Evolutionary conservation across 2,113 vertebrate genomes (phyloP), one percentile per base, ranked within the genome.

Genomic region (Speoplatyrhinus poulsoni): DNA sequence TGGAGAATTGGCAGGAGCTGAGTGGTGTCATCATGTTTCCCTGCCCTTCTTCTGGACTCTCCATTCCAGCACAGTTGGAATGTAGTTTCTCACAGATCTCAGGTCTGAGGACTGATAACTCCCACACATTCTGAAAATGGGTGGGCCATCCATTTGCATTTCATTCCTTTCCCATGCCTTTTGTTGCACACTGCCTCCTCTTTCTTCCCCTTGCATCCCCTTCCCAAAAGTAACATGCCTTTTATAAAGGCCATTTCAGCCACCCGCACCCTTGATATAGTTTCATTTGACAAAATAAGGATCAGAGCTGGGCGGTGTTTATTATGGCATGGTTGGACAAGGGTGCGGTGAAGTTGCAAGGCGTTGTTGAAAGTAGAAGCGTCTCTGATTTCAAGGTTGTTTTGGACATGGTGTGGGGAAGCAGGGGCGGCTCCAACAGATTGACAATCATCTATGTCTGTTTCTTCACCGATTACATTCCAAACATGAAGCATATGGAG

Each of bases 231-330:
- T 16, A 26, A 54, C 49, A 16, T 19, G 33, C 62, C 65, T 36
- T 12, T 10, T 62, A 67, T 65, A 50, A 72, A 71, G 82, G 75
- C 81, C 16, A 12, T 62, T 36, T 64, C 69, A 65, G 52, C 58
- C 55, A 46, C 54, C 65, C 54, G 73, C 46, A 1, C 75, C 55
- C 61, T 77, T 65, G 17, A 67, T 69, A 63, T 50, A 55, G n/a
- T 81, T 67, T 90, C 81, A 46, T 79, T 81, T 85, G 70, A 77
- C 67, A 69, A 54, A 60, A 67, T 6, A 70, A 16, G 81, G 62
- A 50, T 55, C 60, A n/a, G 75, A 17, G 52, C 55, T 59, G 49
- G 56, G 54, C 46, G 50, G 26, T 60, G 73, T 64, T 74, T 58
- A 46, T 41, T 15, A 66, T 58, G 12, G 69, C 26, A 32, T 11